Evolutionary conservation across 2,113 vertebrate species (phyloP).

Genomic region (Melanostigma gelatinosum): DNA sequence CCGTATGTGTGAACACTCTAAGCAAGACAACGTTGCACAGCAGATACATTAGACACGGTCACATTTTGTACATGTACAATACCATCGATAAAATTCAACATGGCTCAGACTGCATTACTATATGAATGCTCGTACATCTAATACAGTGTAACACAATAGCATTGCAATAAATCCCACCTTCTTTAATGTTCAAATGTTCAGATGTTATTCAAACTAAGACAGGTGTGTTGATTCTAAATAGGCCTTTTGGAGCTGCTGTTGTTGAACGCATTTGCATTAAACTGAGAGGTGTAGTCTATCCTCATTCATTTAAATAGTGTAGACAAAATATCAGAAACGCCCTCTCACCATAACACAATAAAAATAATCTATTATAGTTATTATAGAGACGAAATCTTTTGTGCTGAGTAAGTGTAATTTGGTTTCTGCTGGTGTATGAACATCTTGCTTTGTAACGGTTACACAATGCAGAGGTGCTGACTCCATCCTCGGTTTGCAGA

Average conservation of each 20-base stretch:
- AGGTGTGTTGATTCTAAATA: neutral
- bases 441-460: neutral
- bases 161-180: neutral
- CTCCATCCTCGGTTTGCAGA: neutral
- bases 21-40: neutral
- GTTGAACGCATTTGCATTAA: too few relatives aligned
- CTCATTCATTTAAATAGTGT: neutral
- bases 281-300: neutral
- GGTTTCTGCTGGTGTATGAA: conserved; percentile 16
- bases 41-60: neutral
- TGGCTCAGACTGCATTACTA: neutral
- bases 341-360: neutral
- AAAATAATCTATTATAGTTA: neutral
- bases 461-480: neutral
- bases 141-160: neutral
- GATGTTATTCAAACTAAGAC: neutral
- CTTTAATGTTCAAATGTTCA: neutral
- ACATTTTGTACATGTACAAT: neutral
- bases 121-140: neutral
- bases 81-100: neutral
- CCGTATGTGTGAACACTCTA: neutral
- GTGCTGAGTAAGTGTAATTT: conserved; percentile 39
- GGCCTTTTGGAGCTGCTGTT: neutral
- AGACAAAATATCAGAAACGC: neutral
- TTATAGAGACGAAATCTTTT: neutral